A percentile compares a stretch with the other conserved stretches of the same genome.
Conservation (phyloP, 2,797 vertebrate genomes). For the Staurois parvus region DNA sequence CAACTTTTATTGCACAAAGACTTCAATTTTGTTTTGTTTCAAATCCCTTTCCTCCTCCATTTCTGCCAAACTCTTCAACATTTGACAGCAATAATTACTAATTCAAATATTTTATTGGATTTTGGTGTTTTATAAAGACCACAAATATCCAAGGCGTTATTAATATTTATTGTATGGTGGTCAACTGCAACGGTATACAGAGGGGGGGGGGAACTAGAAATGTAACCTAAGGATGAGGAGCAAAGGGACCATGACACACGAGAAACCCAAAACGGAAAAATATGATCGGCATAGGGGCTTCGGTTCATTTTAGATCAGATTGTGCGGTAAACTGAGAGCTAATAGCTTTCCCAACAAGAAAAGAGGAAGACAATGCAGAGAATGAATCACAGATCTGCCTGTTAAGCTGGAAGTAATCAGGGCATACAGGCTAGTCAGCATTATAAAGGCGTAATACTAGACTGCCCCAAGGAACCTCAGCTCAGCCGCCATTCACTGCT, state of each 20-base stretch:
- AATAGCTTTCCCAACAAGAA: slow-evolving; percentile 65
- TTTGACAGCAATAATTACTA: slow-evolving; percentile 18
- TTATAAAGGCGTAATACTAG: slow-evolving; percentile 67
- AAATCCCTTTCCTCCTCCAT: neutral
- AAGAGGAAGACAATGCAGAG: slow-evolving; percentile 42
- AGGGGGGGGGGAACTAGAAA: neutral
- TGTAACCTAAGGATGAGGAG: slow-evolving; percentile 25
- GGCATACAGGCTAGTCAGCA: slow-evolving; percentile 66
- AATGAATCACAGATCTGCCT: slow-evolving; percentile 68
- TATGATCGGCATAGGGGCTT: slow-evolving; percentile 31
- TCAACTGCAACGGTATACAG: neutral
- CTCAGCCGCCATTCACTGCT: slow-evolving; percentile 65
- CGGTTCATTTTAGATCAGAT: slow-evolving; percentile 32
- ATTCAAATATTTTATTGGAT: slow-evolving; percentile 33
- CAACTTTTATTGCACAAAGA: neutral
- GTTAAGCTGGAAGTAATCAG: slow-evolving; percentile 67
- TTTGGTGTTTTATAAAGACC: slow-evolving; percentile 21
- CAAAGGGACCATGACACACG: neutral
- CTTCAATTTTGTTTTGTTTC: slow-evolving; percentile 13
- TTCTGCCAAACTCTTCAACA: neutral
- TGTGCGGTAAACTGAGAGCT: slow-evolving; percentile 44
- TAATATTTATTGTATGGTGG: slow-evolving; percentile 23
- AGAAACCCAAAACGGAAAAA: slow-evolving; percentile 34
- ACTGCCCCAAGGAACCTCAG: slow-evolving; percentile 67
- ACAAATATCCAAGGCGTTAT: neutral